These are phyloP conservation scores for Bungarus multicinctus DNA, from an alignment of 2,113 vertebrate species.

Conservation along the genomic window DNA sequence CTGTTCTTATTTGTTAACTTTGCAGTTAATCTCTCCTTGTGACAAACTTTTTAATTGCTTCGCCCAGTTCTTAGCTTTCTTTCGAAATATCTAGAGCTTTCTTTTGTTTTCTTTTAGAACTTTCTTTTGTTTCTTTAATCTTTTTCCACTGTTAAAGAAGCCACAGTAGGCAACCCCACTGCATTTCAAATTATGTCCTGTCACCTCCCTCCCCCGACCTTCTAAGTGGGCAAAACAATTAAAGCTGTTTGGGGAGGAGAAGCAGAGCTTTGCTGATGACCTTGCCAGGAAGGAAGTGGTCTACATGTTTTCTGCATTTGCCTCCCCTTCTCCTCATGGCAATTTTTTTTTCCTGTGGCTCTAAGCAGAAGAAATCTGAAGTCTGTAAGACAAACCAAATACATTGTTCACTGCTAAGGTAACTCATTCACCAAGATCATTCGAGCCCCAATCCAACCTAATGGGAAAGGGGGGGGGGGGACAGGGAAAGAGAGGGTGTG, in stretches of 20 bases:
- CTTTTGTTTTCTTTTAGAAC: not conserved
- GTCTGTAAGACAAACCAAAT: not conserved
- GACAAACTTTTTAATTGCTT: not conserved
- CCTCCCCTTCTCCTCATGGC: not conserved
- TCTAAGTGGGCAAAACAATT: not conserved
- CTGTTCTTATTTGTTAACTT: not conserved
- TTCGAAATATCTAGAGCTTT: not conserved
- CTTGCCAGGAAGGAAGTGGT: not conserved
- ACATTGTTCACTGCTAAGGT: not conserved
- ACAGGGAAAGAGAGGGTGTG: accelerated
- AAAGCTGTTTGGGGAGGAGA: not conserved
- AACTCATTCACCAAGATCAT: not conserved
- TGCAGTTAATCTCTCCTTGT: not conserved
- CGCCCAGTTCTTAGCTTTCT: not conserved
- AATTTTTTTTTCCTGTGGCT: not conserved
- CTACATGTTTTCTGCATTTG: not conserved
- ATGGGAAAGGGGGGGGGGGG: not conserved
- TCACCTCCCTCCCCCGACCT: not conserved
- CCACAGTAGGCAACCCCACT: too few relatives aligned
- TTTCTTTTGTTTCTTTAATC: not conserved
- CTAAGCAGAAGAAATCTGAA: not conserved
- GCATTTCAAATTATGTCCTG: not conserved
- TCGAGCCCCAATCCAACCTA: not conserved
- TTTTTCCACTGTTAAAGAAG: not conserved
- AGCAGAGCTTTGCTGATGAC: not conserved